Evolutionary conservation across 2,797 vertebrate species (phyloP).

Genomic region (Malacoraja senta): DNA sequence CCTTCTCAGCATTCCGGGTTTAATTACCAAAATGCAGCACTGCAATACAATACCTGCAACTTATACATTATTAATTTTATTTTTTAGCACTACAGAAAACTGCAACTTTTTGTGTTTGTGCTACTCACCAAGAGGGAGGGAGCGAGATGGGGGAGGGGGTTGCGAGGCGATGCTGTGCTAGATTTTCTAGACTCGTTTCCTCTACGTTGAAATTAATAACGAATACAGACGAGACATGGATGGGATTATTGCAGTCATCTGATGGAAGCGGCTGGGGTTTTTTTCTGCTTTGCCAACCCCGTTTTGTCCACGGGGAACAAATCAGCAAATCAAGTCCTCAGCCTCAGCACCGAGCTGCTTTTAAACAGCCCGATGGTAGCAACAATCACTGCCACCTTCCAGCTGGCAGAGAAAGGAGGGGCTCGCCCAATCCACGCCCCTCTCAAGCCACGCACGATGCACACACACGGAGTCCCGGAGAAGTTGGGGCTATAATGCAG

Average conservation of each 20-base stretch:
- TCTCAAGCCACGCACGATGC: not conserved
- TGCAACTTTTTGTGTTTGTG: not conserved
- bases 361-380: not conserved
- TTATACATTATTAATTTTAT: not conserved
- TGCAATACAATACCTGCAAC: not conserved
- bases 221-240: not conserved
- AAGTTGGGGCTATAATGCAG: not conserved
- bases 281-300: not conserved
- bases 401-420: conserved; percentile 19
- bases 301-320: not conserved
- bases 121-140: not conserved
- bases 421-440: not conserved
- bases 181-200: not conserved
- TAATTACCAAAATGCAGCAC: not conserved
- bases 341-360: not conserved
- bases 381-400: not conserved
- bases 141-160: not conserved
- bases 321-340: not conserved
- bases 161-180: conserved; percentile 1
- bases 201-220: not conserved
- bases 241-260: not conserved
- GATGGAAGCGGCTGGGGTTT: not conserved
- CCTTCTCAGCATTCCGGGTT: not conserved
- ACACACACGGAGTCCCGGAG: not conserved
- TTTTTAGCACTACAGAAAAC: not conserved